A percentile compares a stretch with the other conserved stretches of the same genome.
Conservation (phyloP, 2,797 vertebrate genomes). For the Anguilla megastoma region DNA sequence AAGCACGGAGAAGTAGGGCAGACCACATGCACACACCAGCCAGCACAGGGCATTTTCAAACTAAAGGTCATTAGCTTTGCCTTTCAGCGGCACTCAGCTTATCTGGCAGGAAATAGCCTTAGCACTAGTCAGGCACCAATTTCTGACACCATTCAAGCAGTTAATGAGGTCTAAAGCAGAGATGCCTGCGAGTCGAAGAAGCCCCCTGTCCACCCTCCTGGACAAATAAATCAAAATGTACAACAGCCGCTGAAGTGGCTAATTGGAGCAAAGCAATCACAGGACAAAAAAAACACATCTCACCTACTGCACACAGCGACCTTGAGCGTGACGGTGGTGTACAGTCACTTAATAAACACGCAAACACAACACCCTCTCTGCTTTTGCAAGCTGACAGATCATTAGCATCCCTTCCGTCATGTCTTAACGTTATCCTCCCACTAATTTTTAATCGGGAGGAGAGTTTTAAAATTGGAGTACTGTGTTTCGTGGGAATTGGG, state of each 20-base stretch:
- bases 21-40: slow-evolving; percentile 28
- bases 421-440: not conserved
- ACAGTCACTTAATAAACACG: slow-evolving; percentile 38
- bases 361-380: not conserved
- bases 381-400: not conserved
- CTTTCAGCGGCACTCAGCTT: slow-evolving; percentile 63
- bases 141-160: slow-evolving; percentile 60
- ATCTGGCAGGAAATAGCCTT: slow-evolving; percentile 73
- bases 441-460: not conserved
- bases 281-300: slow-evolving; percentile 72
- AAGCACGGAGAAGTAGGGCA: not conserved
- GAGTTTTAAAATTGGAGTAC: not conserved
- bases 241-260: slow-evolving; percentile 81
- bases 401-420: not conserved
- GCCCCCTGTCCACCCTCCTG: slow-evolving; percentile 67
- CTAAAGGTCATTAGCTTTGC: slow-evolving; percentile 67
- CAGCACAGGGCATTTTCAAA: slow-evolving; percentile 53
- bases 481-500: not conserved
- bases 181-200: slow-evolving; percentile 56
- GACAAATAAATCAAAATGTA: slow-evolving; percentile 78
- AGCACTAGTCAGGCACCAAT: slow-evolving; percentile 69
- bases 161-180: slow-evolving; percentile 77
- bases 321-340: slow-evolving; percentile 64
- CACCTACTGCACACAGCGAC: slow-evolving; percentile 78
- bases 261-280: slow-evolving; percentile 73